A percentile compares a stretch with the other conserved stretches of the same genome.
phyloP scores from a whole-genome alignment of 2,888 invertebrate genomes.

The Limenitis camilla region DNA sequence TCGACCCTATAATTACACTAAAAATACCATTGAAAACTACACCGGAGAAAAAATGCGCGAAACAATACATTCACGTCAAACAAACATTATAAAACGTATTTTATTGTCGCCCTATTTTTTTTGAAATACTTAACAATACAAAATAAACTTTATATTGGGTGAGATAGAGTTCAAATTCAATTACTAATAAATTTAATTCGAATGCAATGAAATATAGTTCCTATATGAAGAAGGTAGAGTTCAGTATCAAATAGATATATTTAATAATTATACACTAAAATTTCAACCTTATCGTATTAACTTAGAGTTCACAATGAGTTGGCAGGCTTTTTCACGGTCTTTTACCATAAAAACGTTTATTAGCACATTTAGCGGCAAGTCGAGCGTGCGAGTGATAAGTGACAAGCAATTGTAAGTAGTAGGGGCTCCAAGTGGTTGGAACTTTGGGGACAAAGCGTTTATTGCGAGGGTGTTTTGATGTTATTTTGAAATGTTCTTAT shows the following conservation, averaged over 20 bases:
- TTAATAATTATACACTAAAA: slow-evolving; percentile 5
- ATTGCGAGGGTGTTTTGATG: neutral
- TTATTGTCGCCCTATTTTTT: slow-evolving; percentile 6
- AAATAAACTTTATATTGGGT: neutral
- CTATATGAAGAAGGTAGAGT: neutral
- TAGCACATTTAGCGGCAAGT: slow-evolving; percentile 58
- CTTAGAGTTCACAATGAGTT: slow-evolving; percentile 24
- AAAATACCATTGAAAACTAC: slow-evolving; percentile 26
- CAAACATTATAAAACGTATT: slow-evolving; percentile 29
- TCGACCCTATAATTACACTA: slow-evolving; percentile 26
- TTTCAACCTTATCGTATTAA: slow-evolving; percentile 8
- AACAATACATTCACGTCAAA: slow-evolving; percentile 37
- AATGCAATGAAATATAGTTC: neutral
- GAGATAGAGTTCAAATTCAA: neutral
- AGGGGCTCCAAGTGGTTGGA: slow-evolving; percentile 30
- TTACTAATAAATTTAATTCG: neutral
- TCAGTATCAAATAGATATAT: neutral
- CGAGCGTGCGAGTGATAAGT: slow-evolving; percentile 59
- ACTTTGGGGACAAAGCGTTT: slow-evolving; percentile 29
- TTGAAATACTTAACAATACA: neutral
- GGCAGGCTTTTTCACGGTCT: slow-evolving; percentile 36
- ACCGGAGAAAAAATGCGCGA: slow-evolving; percentile 23
- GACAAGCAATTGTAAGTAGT: slow-evolving; percentile 52
- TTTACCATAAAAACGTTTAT: slow-evolving; percentile 60
- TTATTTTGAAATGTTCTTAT: neutral